Evolutionary conservation across 2,113 vertebrate species (phyloP), one percentile per base, ranked within the genome.

Genomic region (Lathamus discolor): DNA sequence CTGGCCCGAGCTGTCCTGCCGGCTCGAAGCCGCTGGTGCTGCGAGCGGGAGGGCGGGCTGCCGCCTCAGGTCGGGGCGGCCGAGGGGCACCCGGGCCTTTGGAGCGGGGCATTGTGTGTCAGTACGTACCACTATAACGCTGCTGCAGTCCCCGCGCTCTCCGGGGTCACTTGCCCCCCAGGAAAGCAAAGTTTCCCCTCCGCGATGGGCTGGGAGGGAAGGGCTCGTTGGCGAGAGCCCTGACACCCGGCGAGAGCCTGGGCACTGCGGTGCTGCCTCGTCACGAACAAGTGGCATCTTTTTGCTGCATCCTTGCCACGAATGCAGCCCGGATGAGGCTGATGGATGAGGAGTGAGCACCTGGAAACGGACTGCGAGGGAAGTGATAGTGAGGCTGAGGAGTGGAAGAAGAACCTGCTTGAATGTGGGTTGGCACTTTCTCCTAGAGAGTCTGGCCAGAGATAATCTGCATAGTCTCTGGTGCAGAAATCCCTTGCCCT

Each of bases 221-320:
- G 29, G 17, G 3, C 31, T 37, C 5, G 1, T 1, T 19, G 63
- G n/a, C 1, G 1, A 9, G 23, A 24, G 51, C 64, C 20, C 6
- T 8, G 64, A 48, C 78, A 10, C 46, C 37, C 16, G 2, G 37
- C 6, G 22, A 22, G 17, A 7, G 33, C 22, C 22, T 4, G 52
- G 6, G 31, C 7, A 1, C 35, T 19, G 27, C 18, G 1, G 3
- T 55, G 35, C 35, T 33, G 1, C n/a, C 51, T n/a, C 4, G 0
- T 31, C 70, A 43, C 17, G 1, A 61, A 14, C 33, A 55, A 52
- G 70, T 6, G 43, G 20, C 27, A 7, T 46, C 12, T 10, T 3
- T 63, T 49, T 43, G 33, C 20, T 25, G 27, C 31, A 1, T 20
- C 0, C 1, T 52, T 55, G 62, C 11, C 55, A 10, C 2, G 2